phyloP scores from a whole-genome alignment of 2,888 invertebrate genomes.

The Noctua pronuba region DNA sequence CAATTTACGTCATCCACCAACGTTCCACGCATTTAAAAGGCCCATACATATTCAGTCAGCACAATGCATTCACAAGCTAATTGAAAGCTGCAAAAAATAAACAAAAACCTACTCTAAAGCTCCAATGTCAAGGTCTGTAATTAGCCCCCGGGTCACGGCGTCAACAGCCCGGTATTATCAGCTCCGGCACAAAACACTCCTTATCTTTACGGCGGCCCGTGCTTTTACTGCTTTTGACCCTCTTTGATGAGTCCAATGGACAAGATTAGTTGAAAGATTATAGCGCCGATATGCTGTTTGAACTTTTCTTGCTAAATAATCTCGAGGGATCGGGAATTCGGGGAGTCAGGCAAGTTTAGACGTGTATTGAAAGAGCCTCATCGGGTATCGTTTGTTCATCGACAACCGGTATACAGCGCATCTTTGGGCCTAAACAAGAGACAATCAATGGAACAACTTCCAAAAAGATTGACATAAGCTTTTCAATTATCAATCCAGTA shows the following conservation, averaged over 20 bases:
- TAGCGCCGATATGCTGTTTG: slow-evolving; percentile 19
- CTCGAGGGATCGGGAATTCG: not conserved
- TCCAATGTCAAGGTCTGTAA: slow-evolving; percentile 37
- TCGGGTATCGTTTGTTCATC: not conserved
- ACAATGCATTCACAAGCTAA: not conserved
- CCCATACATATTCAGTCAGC: not conserved
- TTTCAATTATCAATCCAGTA: not conserved
- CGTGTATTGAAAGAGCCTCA: not conserved
- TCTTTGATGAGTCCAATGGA: slow-evolving; percentile 48
- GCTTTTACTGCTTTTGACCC: slow-evolving; percentile 48
- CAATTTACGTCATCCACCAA: not conserved
- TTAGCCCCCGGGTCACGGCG: slow-evolving; percentile 23
- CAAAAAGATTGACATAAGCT: not conserved
- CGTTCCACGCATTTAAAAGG: not conserved
- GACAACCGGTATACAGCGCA: not conserved
- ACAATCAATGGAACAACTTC: not conserved
- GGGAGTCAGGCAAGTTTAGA: not conserved
- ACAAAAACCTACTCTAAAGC: not conserved
- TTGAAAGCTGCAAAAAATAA: not conserved
- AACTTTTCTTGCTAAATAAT: slow-evolving; percentile 37
- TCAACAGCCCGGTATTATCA: slow-evolving; percentile 26
- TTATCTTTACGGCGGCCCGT: slow-evolving; percentile 49
- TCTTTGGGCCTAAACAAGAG: not conserved
- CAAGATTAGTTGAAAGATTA: slow-evolving; percentile 42
- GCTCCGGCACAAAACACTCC: slow-evolving; percentile 31